phyloP scores from a whole-genome alignment of 2,113 vertebrate genomes.

The Tautogolabrus adspersus region DNA sequence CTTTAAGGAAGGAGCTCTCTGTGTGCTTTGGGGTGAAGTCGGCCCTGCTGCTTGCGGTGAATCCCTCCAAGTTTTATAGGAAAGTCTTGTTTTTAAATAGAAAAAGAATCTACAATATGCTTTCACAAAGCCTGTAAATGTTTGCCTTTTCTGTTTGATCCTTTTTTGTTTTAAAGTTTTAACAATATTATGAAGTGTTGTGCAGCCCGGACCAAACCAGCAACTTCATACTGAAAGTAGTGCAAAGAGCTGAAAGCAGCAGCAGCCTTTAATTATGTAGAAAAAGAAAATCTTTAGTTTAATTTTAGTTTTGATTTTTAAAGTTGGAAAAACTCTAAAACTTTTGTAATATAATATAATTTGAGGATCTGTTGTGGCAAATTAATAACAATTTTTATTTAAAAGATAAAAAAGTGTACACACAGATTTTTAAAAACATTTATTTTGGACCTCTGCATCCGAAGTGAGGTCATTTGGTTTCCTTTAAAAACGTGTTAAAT shows the following conservation, averaged over 20 bases:
- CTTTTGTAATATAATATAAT: too few species aligned
- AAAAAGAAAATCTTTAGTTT: slow-evolving; percentile 24
- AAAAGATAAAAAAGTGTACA: too few species aligned
- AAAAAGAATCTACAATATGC: slow-evolving; percentile 26
- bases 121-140: slow-evolving; percentile 36
- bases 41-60: slow-evolving; percentile 29
- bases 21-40: slow-evolving; percentile 30
- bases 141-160: slow-evolving; percentile 24
- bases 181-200: slow-evolving; percentile 37
- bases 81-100: slow-evolving; percentile 27
- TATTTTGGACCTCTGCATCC: too few species aligned
- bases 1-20: slow-evolving; percentile 25
- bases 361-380: too few species aligned
- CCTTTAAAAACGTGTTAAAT: too few species aligned
- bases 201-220: not conserved
- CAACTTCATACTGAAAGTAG: slow-evolving; percentile 33
- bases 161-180: slow-evolving; percentile 22
- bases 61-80: slow-evolving; percentile 49
- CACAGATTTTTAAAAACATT: too few species aligned
- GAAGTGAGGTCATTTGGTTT: too few species aligned
- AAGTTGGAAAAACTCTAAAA: slow-evolving; percentile 4
- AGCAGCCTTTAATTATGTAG: slow-evolving; percentile 32
- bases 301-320: not conserved
- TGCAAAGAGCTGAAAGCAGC: not conserved
- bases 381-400: too few species aligned